These are phyloP conservation scores for Coregonus ussuriensis DNA, from an alignment of 2,797 vertebrate genomes.

Conservation along the genomic window DNA sequence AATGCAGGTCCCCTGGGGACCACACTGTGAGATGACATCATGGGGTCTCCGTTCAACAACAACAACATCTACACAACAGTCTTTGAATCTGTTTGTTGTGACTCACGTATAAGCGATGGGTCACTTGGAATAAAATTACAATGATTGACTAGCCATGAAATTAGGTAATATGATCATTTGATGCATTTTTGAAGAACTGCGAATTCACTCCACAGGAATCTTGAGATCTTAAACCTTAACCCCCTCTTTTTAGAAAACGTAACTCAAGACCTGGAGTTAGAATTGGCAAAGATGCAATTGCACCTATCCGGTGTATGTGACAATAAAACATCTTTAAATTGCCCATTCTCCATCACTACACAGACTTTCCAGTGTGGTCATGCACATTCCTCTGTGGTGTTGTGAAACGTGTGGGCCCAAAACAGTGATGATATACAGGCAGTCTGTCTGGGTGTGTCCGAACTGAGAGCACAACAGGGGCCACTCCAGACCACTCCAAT, in stretches of 20 bases:
- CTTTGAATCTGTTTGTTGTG: constrained; percentile 54
- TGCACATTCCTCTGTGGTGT: constrained; percentile 49
- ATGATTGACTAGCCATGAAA: not conserved
- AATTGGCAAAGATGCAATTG: not conserved
- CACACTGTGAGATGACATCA: constrained; percentile 67
- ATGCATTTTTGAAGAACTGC: not conserved
- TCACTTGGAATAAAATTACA: not conserved
- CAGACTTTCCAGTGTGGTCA: constrained; percentile 29
- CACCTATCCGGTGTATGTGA: not conserved
- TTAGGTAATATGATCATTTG: not conserved
- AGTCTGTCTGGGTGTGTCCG: constrained; percentile 24
- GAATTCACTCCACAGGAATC: not conserved
- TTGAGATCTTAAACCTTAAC: not conserved
- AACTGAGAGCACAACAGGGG: constrained; percentile 17
- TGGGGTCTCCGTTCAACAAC: constrained; percentile 62
- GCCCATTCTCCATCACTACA: not conserved
- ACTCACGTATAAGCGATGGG: constrained; percentile 1
- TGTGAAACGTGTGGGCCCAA: constrained; percentile 41
- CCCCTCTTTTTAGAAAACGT: not conserved
- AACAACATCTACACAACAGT: constrained; percentile 50
- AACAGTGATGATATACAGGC: constrained; percentile 42
- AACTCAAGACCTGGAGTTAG: not conserved
- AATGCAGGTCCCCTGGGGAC: constrained; percentile 56
- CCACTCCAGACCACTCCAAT: constrained; percentile 53
- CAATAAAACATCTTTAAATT: too few species aligned